Evolutionary conservation across 2,113 vertebrate species (phyloP).

Genomic region (Catharus minimus): DNA sequence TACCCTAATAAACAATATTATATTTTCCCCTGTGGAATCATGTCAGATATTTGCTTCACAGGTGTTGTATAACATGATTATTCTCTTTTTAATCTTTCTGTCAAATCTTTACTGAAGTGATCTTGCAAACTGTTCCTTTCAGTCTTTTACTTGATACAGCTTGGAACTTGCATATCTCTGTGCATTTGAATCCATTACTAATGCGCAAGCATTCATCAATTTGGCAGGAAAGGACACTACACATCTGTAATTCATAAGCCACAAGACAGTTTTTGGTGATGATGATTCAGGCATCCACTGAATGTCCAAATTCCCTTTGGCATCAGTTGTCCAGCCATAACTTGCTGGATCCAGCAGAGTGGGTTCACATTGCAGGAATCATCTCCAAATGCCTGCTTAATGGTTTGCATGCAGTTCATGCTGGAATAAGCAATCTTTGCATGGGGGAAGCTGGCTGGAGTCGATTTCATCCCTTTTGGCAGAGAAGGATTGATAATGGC

Average conservation of each 20-base stretch:
- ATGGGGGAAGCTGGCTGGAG: conserved; percentile 59
- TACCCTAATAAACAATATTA: not conserved
- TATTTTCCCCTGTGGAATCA: not conserved
- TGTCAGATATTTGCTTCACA: not conserved
- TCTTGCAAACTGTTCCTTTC: not conserved
- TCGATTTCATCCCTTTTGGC: conserved; percentile 59
- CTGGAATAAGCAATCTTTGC: conserved; percentile 62
- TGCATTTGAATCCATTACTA: conserved; percentile 31
- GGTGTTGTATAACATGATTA: not conserved
- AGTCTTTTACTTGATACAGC: not conserved
- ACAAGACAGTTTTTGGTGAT: conserved; percentile 34
- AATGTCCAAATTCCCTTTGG: conserved; percentile 60
- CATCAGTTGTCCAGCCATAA: conserved; percentile 46
- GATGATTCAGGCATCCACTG: conserved; percentile 51
- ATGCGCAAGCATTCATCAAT: not conserved
- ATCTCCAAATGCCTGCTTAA: conserved; percentile 55
- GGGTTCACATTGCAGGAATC: conserved; percentile 42
- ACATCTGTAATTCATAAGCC: conserved; percentile 60
- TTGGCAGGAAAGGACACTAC: conserved; percentile 40
- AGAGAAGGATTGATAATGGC: conserved; percentile 46
- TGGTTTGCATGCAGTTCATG: conserved; percentile 52
- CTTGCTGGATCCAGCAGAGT: conserved; percentile 51
- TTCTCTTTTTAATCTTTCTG: not conserved
- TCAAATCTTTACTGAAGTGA: not conserved
- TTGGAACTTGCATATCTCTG: conserved; percentile 19